These are phyloP conservation scores for Dasyurus viverrinus DNA, from an alignment of 2,113 vertebrate genomes.

Conservation along the genomic window DNA sequence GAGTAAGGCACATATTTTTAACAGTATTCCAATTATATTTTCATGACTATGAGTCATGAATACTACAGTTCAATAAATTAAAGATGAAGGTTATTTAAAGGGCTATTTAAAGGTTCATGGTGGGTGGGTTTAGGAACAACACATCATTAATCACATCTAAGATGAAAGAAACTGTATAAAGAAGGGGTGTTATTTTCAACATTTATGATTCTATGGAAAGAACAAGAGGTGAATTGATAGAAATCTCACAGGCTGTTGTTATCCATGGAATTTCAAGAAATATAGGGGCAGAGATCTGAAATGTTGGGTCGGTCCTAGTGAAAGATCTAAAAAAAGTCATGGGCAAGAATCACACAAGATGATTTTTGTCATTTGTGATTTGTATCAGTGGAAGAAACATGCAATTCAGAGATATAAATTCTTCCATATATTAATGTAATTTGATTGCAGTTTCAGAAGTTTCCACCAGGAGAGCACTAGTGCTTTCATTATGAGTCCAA, in stretches of 20 bases:
- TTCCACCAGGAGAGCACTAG: background rate
- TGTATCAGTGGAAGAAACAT: background rate
- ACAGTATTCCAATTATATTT: background rate
- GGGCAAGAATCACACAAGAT: background rate
- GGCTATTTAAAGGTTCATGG: background rate
- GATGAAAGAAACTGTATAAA: background rate
- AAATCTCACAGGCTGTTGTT: background rate
- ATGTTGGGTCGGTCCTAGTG: background rate
- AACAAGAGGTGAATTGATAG: background rate
- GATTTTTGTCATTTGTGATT: background rate
- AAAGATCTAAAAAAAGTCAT: background rate
- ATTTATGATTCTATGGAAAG: background rate
- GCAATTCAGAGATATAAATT: background rate
- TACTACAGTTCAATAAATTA: background rate
- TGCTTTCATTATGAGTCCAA: background rate
- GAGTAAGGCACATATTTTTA: background rate
- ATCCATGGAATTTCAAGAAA: background rate
- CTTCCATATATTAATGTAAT: background rate
- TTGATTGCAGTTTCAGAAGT: background rate
- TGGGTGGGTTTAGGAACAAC: background rate
- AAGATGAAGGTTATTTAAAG: background rate
- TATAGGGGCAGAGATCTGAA: background rate
- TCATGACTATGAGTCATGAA: background rate
- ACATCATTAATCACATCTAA: background rate
- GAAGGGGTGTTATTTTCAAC: background rate